Base-by-base conservation (phyloP, 2,888 invertebrate species). In the Eupithecia dodoneata region DNA sequence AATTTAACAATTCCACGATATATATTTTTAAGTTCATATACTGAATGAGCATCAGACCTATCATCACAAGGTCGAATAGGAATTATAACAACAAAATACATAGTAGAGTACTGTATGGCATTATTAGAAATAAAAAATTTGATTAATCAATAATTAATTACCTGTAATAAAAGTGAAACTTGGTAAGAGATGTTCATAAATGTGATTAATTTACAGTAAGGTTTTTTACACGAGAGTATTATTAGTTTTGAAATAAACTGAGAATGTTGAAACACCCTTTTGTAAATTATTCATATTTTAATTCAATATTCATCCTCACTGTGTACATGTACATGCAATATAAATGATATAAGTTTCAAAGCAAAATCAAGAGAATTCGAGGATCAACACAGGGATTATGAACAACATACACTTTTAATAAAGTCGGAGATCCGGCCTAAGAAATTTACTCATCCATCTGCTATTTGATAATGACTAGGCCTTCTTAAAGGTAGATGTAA, bases 131-230 rank as follows among this genome's bases (percentile, higher is more conserved):
- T 41, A 65, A 73, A 49, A 65, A n/a, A 49, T 47, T 41, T 13
- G n/a, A 75, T 67, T 44, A 30, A 30, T 67, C 66, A 47, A 18
- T 9, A 47, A 69, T 42, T 67, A 41, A 69, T 59, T 76, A 67
- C 72, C 76, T 76, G 76, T 44, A 76, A 76, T 76, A 76, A 76
- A 76, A 76, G 45, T 69, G 7, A 67, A 30, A 42, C 7, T 65
- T 71, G 30, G 45, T 70, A 63, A 70, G 42, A 45, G 12, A 12
- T 63, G 69, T 18, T 73, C 12, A 67, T 55, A 71, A 77, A 71
- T 71, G 76, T 77, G 75, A 73, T 49, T 69, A 45, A 73, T 75
- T 66, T 45, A 65, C 41, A 18, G n/a, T 0, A 45, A 15, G 4
- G 47, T n/a, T 45, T 44, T 13, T 15, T 15, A 67, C 13, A 66